phyloP scores from a whole-genome alignment of 2,888 invertebrate species.

The Germaria angustata region DNA sequence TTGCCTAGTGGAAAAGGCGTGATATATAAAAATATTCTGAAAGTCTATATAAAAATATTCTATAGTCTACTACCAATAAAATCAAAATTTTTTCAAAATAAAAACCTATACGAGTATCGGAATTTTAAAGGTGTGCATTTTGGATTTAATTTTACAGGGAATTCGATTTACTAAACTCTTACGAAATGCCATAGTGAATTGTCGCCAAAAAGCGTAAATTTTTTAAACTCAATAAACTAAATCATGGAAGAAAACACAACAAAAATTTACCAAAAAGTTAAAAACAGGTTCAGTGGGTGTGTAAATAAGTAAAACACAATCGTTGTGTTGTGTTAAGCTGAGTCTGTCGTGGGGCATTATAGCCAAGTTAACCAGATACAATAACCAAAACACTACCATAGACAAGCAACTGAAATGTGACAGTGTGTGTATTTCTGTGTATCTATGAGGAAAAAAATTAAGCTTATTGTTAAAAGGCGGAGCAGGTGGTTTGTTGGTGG shows the following conservation, averaged over 20 bases:
- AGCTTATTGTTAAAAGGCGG: slow-evolving; percentile 60
- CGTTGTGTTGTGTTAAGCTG: not conserved
- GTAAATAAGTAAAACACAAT: slow-evolving; percentile 40
- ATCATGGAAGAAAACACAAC: too few relatives aligned
- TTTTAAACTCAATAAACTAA: not conserved
- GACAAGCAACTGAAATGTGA: not conserved
- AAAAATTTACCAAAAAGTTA: slow-evolving; percentile 14
- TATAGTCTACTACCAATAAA: too few relatives aligned
- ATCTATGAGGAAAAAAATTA: not conserved
- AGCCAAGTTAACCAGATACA: slow-evolving; percentile 50
- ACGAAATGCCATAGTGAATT: not conserved
- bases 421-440: not conserved
- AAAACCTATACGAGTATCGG: too few relatives aligned
- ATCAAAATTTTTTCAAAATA: too few relatives aligned
- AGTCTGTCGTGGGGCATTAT: slow-evolving; percentile 40
- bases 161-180: too few relatives aligned
- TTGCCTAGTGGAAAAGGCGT: too few relatives aligned
- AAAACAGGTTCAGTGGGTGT: slow-evolving; percentile 60
- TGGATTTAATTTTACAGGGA: too few relatives aligned
- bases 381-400: slow-evolving; percentile 16
- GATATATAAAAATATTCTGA: too few relatives aligned
- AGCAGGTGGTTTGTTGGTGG: slow-evolving; percentile 64
- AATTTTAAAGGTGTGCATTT: too few relatives aligned
- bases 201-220: not conserved
- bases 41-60: too few relatives aligned